phyloP scores from a whole-genome alignment of 2,888 invertebrate genomes.

The Eulithis prunata region DNA sequence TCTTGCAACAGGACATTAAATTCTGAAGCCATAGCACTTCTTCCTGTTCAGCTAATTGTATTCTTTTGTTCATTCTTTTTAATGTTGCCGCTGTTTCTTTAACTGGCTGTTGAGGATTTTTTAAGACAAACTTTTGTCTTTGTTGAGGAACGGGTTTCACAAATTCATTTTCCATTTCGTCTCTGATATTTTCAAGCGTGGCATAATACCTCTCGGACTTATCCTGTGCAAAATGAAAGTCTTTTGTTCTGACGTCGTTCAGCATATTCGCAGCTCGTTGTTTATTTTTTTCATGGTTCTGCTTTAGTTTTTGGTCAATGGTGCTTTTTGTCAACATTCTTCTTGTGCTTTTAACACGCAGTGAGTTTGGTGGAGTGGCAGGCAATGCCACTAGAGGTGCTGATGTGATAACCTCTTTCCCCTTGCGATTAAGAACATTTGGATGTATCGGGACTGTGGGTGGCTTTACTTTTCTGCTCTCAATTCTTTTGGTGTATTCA shows the following conservation, averaged over 20 bases:
- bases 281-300: constrained; percentile 66
- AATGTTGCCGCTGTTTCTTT: constrained; percentile 80
- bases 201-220: constrained; percentile 59
- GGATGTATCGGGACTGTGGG: constrained; percentile 66
- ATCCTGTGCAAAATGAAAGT: constrained; percentile 59
- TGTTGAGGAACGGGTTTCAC: constrained; percentile 49
- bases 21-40: constrained; percentile 81
- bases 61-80: constrained; percentile 78
- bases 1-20: constrained; percentile 73
- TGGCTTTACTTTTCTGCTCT: constrained; percentile 61
- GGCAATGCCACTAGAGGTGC: constrained; percentile 42
- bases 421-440: constrained; percentile 65
- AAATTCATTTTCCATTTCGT: constrained; percentile 54
- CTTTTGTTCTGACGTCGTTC: constrained; percentile 60
- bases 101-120: constrained; percentile 48
- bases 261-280: constrained; percentile 62
- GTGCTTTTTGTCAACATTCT: constrained; percentile 68
- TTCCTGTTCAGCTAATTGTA: constrained; percentile 63
- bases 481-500: constrained; percentile 62
- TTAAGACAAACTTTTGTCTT: constrained; percentile 44
- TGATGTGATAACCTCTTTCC: constrained; percentile 42
- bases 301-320: constrained; percentile 69
- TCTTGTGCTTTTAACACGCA: constrained; percentile 47
- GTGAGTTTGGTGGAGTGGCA: constrained; percentile 61
- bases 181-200: constrained; percentile 53